Evolutionary conservation across 2,888 invertebrate species (phyloP), one percentile per base, ranked within the genome.

Genomic region (Tridacna crocea): DNA sequence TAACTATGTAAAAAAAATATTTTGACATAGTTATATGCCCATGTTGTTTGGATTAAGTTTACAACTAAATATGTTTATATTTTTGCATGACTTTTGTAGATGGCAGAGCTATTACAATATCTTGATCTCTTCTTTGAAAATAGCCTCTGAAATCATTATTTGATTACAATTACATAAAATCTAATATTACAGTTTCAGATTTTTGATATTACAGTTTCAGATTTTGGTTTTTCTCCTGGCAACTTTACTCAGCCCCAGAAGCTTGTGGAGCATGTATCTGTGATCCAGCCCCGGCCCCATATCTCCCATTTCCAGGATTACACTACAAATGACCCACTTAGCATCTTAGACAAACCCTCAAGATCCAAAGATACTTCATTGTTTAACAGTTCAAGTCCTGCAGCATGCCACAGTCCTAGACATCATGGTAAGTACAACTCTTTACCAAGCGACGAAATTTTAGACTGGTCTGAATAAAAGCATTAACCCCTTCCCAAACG

Each of bases 251-350:
- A 88, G 47, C 87, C 89, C 15, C 79, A 82, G 47, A 92, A 92
- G 75, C 92, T 91, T 24, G 93, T 90, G n/a, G 92, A 93, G 77
- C 92, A 92, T 80, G 92, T 93, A 36, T 90, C 93, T 0, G 93
- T 93, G 19, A 93, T 93, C 11, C 92, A 92, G 70, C 90, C 89
- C 19, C 86, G 92, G 0, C 83, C 85, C 36, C 84, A 88, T 11
- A 70, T 87, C n/a, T 75, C 88, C 17, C 84, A 88, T 72, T 87
- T 85, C 58, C 65, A 72, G 46, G 84, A 87, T 61, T 86, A 83
- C 68, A 82, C 84, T 51, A 81, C 55, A 26, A 85, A 87, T 15
- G 92, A 92, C 65, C 91, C 92, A 0, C 85, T 92, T 6, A 91
- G 91, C 77, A 82, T 92, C 4, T 80, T 92, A 65, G 92, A 92